Evolutionary conservation across 1,140 invertebrate genomes (phyloP).

Genomic region (Diachasmimorpha longicaudata): DNA sequence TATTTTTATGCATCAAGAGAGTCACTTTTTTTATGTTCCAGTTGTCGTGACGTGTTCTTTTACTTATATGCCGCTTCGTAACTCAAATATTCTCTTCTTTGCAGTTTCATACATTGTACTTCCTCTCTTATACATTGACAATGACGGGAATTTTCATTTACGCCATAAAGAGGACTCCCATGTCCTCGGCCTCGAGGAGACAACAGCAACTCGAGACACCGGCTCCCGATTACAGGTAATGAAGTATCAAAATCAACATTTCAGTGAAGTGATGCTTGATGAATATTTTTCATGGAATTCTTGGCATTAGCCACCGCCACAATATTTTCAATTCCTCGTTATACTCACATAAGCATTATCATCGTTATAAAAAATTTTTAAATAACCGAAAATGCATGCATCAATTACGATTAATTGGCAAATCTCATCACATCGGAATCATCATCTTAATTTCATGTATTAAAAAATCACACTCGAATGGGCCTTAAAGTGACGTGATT

Average conservation of each 20-base stretch:
- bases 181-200: slow-evolving; percentile 53
- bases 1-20: neutral
- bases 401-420: neutral
- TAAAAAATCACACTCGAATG: slow-evolving; percentile 1
- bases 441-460: slow-evolving; percentile 5
- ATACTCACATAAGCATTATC: neutral
- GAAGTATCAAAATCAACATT: neutral
- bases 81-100: slow-evolving; percentile 44
- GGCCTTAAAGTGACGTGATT: slow-evolving; percentile 46
- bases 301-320: no score
- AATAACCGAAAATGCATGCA: neutral
- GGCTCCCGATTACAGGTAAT: slow-evolving; percentile 56
- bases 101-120: slow-evolving; percentile 83
- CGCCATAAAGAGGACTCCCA: slow-evolving; percentile 69
- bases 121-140: slow-evolving; percentile 77
- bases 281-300: neutral
- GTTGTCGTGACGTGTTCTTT: neutral
- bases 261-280: neutral
- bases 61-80: neutral
- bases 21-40: no score
- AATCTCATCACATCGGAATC: slow-evolving; percentile 2
- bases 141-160: slow-evolving; percentile 80
- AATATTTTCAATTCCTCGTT: no score
- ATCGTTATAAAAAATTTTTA: neutral
- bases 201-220: slow-evolving; percentile 49